Evolutionary conservation across 2,888 invertebrate species (phyloP), one percentile per base, ranked within the genome.

Genomic region (Oscheius myriophilus): DNA sequence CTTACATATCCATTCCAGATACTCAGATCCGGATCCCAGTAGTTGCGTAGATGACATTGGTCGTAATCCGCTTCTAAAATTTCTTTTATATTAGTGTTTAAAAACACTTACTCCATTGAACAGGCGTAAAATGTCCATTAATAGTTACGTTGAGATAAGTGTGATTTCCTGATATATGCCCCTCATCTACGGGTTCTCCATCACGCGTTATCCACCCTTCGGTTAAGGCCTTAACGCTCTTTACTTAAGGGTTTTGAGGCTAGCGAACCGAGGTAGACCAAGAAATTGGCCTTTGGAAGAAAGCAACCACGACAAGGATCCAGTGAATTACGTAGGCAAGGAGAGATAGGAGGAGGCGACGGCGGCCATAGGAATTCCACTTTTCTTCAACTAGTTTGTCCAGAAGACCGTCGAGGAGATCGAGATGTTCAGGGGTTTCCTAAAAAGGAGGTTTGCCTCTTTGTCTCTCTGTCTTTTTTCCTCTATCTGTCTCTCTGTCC

Each of bases 361-460:
- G 51, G n/a, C 25, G 16, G 18, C 95, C 95, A 87, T 95, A 97
- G 0, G 95, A 93, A 84, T 95, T 94, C 96, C 96, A 97, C 89
- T 97, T 97, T 2, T 95, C 95, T 86, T 95, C 92, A 14, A 98
- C 88, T 18, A 98, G 90, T 87, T 96, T 95, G 23, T 95, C 93
- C 54, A 97, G 89, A 80, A 96, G 92, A 0, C 96, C 96, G 87
- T 96, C 96, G 89, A 97, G 91, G 64, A 98, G 90, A 82, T 95
- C 95, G 82, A 98, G 90, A 89, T 98, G 97, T 85, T 94, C 94
- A 80, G 93, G 92, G 89, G 93, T 93, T 84, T 95, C 95, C 95
- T 95, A 84, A 55, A 89, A 55, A 25, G 25, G n/a, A n/a, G n/a
- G n/a, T n/a, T n/a, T n/a, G n/a, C 18, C 33, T 33, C 33, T 33